Evolutionary conservation across 1,140 invertebrate species (phyloP).

Genomic region (Drosophila mauritiana): DNA sequence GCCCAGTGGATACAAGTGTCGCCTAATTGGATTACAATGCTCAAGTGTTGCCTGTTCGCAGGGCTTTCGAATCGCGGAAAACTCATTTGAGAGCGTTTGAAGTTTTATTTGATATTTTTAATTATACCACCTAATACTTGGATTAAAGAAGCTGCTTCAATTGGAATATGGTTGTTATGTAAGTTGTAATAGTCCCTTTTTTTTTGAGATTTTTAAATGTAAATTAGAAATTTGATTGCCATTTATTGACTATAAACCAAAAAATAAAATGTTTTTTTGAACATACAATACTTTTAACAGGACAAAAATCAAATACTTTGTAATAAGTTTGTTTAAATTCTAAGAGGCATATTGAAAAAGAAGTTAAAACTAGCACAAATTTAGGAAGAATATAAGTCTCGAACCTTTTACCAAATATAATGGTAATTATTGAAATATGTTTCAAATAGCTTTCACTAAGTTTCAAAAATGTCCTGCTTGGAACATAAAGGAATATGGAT

Average conservation of each 20-base stretch:
- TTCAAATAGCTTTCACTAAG: too few species aligned
- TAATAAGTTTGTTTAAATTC: too few species aligned
- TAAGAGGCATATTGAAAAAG: too few species aligned
- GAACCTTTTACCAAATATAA: too few species aligned
- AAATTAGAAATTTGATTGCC: not conserved
- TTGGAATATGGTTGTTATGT: conserved; percentile 81
- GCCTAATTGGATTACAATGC: conserved; percentile 36
- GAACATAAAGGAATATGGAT: too few species aligned
- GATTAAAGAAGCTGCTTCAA: conserved; percentile 49
- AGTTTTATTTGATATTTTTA: conserved; percentile 17
- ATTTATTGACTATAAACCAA: too few species aligned
- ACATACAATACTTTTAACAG: too few species aligned
- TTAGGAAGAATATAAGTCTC: not conserved
- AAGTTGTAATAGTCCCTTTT: conserved; percentile 30
- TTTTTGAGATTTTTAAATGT: too few species aligned
- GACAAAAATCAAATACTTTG: too few species aligned
- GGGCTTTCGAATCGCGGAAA: conserved; percentile 20
- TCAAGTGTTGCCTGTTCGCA: conserved; percentile 37
- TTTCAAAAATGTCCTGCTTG: too few species aligned
- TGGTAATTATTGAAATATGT: too few species aligned
- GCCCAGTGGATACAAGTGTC: conserved; percentile 17
- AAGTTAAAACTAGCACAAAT: not conserved
- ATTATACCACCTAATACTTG: conserved; percentile 7
- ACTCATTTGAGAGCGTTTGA: conserved; percentile 6
- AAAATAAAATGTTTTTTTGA: too few species aligned